Percentiles rank a stretch among this genome's conserved stretches.
These are phyloP conservation scores for Pyrrhopygopsis socrates DNA, from an alignment of 2,888 invertebrate species.

Conservation along the genomic window DNA sequence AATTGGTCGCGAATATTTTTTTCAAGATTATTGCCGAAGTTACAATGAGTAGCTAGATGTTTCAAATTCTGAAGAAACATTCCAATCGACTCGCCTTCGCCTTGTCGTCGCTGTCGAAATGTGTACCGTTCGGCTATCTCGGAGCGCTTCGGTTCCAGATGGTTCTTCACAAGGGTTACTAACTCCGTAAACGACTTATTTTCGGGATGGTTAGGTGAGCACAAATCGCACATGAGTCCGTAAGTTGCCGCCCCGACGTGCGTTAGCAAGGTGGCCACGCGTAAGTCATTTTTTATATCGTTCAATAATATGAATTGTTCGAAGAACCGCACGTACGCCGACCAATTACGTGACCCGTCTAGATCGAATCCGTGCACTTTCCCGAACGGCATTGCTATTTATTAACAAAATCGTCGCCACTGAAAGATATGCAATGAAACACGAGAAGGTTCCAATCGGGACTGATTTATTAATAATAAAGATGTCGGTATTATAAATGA, in stretches of 20 bases:
- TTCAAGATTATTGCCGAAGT: conserved; percentile 49
- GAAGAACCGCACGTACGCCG: conserved; percentile 9
- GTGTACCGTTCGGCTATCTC: neutral
- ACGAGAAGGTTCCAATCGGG: no score
- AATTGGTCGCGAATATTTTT: conserved; percentile 33
- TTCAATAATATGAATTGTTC: conserved; percentile 17
- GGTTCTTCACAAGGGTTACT: neutral
- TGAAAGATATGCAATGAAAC: no score
- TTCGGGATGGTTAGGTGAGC: no score
- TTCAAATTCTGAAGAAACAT: conserved; percentile 54
- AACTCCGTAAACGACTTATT: neutral
- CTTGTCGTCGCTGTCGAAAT: conserved; percentile 13
- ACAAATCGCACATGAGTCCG: conserved; percentile 4
- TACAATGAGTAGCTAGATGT: conserved; percentile 62
- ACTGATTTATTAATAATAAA: neutral
- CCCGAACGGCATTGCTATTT: conserved; percentile 11
- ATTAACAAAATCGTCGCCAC: conserved; percentile 20
- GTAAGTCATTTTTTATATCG: conserved; percentile 7
- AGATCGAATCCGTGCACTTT: conserved; percentile 30
- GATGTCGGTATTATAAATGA: no score
- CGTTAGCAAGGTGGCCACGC: conserved; percentile 8
- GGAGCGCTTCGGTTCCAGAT: neutral
- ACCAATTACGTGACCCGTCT: conserved; percentile 13
- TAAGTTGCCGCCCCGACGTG: neutral
- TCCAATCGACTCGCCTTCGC: conserved; percentile 35